phyloP scores from a whole-genome alignment of 1,140 invertebrate species.

The Caenorhabditis elegans region WBcel235 BX284603.4:4076001-4076500 shows the following conservation, averaged over 20 bases:
- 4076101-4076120: slow-evolving; percentile 36
- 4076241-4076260: slow-evolving; percentile 81
- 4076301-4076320: too few relatives aligned
- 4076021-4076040: slow-evolving; percentile 79
- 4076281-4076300: too few relatives aligned
- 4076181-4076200: background rate
- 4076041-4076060: slow-evolving; percentile 76
- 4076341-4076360: too few relatives aligned
- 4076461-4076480: slow-evolving; percentile 61
- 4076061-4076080: slow-evolving; percentile 81
- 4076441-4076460: slow-evolving; percentile 55
- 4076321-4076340: too few relatives aligned
- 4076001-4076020: slow-evolving; percentile 84
- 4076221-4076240: too few relatives aligned
- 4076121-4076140: slow-evolving; percentile 28
- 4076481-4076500: slow-evolving; percentile 60
- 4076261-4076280: background rate
- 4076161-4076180: background rate
- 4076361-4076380: too few relatives aligned
- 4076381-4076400: slow-evolving; percentile 24
- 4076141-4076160: background rate
- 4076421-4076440: slow-evolving; percentile 52
- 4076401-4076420: slow-evolving; percentile 42
- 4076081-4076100: slow-evolving; percentile 89
- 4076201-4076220: background rate